Percentiles rank a stretch among this genome's conserved stretches.
These are phyloP conservation scores for Ashinkailepas kermadecensis DNA, from an alignment of 2,888 invertebrate species.

Conservation along the genomic window DNA sequence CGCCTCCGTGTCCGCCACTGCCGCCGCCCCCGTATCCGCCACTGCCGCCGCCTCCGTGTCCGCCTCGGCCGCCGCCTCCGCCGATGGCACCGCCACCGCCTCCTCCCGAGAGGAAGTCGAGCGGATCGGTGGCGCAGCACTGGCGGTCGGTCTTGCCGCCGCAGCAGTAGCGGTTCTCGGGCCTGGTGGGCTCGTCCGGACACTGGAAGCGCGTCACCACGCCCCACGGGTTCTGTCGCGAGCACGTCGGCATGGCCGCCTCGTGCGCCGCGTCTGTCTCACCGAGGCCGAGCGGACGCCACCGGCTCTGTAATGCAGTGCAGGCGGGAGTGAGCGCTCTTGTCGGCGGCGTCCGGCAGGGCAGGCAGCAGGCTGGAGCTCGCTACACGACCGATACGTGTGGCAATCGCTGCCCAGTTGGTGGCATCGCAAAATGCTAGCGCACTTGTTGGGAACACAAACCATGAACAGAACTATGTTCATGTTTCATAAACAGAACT, in stretches of 20 bases:
- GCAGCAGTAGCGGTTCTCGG: slow-evolving; percentile 24
- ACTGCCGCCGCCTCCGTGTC: background rate
- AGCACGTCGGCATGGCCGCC: background rate
- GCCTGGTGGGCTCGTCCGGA: slow-evolving; percentile 22
- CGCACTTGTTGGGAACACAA: too few relatives aligned
- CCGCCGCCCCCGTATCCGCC: background rate
- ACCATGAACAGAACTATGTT: too few relatives aligned
- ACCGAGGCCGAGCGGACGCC: too few relatives aligned
- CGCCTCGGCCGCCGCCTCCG: slow-evolving; percentile 25
- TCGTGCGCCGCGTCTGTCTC: too few relatives aligned
- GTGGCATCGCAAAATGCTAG: too few relatives aligned
- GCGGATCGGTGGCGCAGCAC: slow-evolving; percentile 23
- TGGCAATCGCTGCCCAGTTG: too few relatives aligned
- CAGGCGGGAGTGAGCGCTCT: too few relatives aligned
- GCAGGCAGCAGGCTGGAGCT: too few relatives aligned
- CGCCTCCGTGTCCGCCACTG: background rate
- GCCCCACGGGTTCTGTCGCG: background rate
- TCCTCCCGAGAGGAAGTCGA: slow-evolving; percentile 25
- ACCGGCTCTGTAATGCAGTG: too few relatives aligned
- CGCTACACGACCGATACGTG: too few relatives aligned
- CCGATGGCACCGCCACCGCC: slow-evolving; percentile 23
- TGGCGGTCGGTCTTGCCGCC: slow-evolving; percentile 23
- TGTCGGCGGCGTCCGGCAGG: too few relatives aligned
- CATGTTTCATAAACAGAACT: too few relatives aligned
- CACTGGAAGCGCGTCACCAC: slow-evolving; percentile 21